Evolutionary conservation across 2,113 vertebrate species (phyloP).

Genomic region (Amazona vittata): DNA sequence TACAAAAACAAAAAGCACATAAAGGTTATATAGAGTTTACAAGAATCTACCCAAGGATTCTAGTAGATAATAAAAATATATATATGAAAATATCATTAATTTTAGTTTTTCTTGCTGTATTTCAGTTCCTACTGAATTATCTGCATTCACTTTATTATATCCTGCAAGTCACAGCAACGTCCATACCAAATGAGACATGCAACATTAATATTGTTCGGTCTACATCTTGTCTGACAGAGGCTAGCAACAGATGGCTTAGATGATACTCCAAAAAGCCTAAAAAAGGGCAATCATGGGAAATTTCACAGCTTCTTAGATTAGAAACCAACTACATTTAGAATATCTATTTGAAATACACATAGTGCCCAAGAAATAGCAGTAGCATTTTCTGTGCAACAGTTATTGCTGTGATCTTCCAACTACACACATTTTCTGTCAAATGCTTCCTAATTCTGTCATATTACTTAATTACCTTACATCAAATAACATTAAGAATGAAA

Average conservation of each 20-base stretch:
- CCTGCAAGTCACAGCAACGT: background rate
- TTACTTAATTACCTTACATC: background rate
- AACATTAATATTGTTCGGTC: background rate
- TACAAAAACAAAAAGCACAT: conserved; percentile 63
- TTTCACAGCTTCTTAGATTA: conserved; percentile 6
- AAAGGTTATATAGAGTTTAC: background rate
- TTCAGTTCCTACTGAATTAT: background rate
- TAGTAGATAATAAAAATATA: background rate
- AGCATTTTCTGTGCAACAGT: background rate
- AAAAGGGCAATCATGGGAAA: background rate
- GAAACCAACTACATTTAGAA: conserved; percentile 14
- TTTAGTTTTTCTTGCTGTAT: background rate
- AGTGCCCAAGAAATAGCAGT: background rate
- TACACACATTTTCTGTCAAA: background rate
- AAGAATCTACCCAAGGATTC: background rate
- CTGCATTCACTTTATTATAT: background rate
- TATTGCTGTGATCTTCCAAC: background rate
- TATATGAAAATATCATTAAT: background rate
- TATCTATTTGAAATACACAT: background rate
- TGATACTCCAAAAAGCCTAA: background rate
- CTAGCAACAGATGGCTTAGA: background rate
- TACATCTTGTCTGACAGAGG: background rate
- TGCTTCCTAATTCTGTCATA: background rate
- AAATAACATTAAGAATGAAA: background rate
- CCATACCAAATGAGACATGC: background rate